Evolutionary conservation across 2,888 invertebrate species (phyloP), one percentile per base, ranked within the genome.

Genomic region (Lasioglossum calceatum): DNA sequence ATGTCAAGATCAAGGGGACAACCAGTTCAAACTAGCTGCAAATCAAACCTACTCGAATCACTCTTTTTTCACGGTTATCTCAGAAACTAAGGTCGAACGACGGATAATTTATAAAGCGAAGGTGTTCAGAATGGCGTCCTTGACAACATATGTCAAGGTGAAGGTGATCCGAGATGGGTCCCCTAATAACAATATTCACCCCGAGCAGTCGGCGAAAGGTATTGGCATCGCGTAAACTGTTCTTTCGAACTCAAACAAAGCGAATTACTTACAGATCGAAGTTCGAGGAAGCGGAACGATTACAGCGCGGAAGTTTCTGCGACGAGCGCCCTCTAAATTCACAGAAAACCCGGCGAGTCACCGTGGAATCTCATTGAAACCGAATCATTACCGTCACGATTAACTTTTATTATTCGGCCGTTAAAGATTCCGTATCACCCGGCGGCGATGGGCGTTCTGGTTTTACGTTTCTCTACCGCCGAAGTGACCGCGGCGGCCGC

Each of bases 341-440:
- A 4, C n/a, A 2, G 42, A 42, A 14, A n/a, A 42, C 32, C 3
- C 39, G 8, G n/a, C 23, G 71, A 39, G n/a, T 71, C 71, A n/a
- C 71, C 14, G 42, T n/a, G 5, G n/a, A 42, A 71, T 42, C 39
- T 39, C 23, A 42, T 71, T 71, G 39, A 8, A 42, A n/a, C 42
- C 14, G 23, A n/a, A 42, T n/a, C 71, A 71, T 71, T 71, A 71
- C n/a, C 42, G 71, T 10, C 54, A 23, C 58, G 77, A 78, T 74
- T 74, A 82, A 44, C 77, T 74, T 82, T 74, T 82, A 82, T 75
- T 75, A 82, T 72, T 47, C 67, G 23, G 39, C 70, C 72, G 42
- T 70, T 74, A 75, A 77, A 77, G n/a, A 77, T 74, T 77, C 70
- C 74, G 67, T 82, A 84, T 61, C 84, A 64, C 14, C 39, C 70